phyloP scores from a whole-genome alignment of 2,888 invertebrate species.

The Boloria selene region DNA sequence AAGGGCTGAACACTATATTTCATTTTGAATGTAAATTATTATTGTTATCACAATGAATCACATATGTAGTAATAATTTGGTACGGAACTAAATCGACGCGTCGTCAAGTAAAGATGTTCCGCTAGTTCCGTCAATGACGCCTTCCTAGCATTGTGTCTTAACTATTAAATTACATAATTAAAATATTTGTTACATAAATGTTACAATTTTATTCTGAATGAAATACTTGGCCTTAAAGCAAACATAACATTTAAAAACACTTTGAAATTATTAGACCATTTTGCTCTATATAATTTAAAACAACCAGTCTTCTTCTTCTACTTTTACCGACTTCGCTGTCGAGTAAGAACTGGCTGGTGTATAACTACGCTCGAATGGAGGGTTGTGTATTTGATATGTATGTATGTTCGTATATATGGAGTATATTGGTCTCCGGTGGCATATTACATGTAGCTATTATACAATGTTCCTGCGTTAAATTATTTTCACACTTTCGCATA shows the following conservation, averaged over 20 bases:
- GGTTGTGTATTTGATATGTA: no score
- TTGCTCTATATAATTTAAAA: neutral
- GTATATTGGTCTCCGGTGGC: no score
- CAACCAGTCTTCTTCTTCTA: no score
- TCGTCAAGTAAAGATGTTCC: slow-evolving; percentile 59
- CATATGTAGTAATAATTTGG: slow-evolving; percentile 1
- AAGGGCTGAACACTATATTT: no score
- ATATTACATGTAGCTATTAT: no score
- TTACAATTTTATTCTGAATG: neutral
- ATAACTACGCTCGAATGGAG: no score
- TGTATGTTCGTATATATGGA: no score
- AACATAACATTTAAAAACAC: neutral
- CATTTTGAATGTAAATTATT: no score
- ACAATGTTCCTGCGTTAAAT: no score
- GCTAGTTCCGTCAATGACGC: slow-evolving; percentile 52
- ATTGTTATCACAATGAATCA: neutral
- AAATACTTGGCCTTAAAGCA: neutral
- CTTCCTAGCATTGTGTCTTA: slow-evolving; percentile 35
- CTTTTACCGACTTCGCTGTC: no score
- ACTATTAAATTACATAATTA: neutral
- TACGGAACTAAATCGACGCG: slow-evolving; percentile 36
- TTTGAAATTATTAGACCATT: neutral
- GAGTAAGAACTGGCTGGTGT: no score
- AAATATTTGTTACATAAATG: neutral
- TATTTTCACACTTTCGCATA: no score